Evolutionary conservation across 2,113 vertebrate genomes (phyloP).

Genomic region (Noturus placidus): DNA sequence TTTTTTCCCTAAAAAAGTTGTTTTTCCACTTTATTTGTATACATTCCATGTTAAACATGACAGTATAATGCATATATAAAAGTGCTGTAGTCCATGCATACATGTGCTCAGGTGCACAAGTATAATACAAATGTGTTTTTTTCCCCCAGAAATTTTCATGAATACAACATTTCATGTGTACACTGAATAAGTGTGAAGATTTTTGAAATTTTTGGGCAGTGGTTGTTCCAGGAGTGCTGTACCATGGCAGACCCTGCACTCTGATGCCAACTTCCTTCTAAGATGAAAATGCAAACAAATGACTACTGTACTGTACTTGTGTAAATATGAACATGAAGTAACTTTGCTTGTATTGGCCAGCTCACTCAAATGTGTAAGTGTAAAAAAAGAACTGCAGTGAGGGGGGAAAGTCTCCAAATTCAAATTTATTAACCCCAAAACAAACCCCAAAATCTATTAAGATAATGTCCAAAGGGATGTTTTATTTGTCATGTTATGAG

Average conservation of each 20-base stretch:
- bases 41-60: no score
- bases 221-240: background rate
- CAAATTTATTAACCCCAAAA: slow-evolving; percentile 55
- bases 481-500: slow-evolving; percentile 59
- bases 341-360: background rate
- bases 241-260: background rate
- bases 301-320: background rate
- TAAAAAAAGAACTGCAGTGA: background rate
- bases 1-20: no score
- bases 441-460: slow-evolving; percentile 51
- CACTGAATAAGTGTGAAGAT: background rate
- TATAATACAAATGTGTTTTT: background rate
- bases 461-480: slow-evolving; percentile 53
- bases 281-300: background rate
- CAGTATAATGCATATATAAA: background rate
- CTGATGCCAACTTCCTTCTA: background rate
- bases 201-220: background rate
- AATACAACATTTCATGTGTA: background rate
- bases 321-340: slow-evolving; percentile 1
- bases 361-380: background rate
- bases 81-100: no score
- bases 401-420: background rate
- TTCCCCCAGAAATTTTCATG: background rate
- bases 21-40: no score
- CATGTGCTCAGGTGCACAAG: background rate